These are phyloP conservation scores for Cisticola juncidis DNA, from an alignment of 2,113 vertebrate genomes.

Conservation along the genomic window DNA sequence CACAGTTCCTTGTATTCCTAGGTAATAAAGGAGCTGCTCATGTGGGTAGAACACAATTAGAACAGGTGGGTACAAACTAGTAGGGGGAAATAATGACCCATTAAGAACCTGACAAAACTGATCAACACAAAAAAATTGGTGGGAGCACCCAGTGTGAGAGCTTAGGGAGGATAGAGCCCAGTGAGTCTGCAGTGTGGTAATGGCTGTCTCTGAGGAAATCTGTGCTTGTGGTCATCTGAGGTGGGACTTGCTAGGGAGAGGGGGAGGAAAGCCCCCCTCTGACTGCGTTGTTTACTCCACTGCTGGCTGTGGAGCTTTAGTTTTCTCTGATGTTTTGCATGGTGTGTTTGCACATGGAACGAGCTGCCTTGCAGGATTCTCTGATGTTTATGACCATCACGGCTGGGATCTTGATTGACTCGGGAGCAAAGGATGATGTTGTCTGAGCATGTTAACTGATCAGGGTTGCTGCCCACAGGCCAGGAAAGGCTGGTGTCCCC, in stretches of 20 bases:
- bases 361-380: conserved; percentile 50
- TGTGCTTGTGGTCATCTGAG: not conserved
- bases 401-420: conserved; percentile 44
- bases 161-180: not conserved
- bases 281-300: not conserved
- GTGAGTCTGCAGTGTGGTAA: not conserved
- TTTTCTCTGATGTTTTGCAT: not conserved
- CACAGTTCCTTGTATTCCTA: not conserved
- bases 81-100: not conserved
- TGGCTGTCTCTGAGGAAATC: not conserved
- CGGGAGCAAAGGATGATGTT: not conserved
- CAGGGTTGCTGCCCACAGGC: not conserved
- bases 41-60: not conserved
- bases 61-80: not conserved
- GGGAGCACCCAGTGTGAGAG: not conserved
- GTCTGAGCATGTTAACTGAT: conserved; percentile 1
- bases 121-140: not conserved
- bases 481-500: conserved; percentile 15
- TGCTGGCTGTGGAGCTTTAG: not conserved
- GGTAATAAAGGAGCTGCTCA: not conserved
- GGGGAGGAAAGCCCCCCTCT: not conserved
- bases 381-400: conserved; percentile 57
- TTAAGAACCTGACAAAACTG: not conserved
- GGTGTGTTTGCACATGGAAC: conserved; percentile 46
- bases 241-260: not conserved